A percentile compares a stretch with the other conserved stretches of the same genome.
phyloP scores from a whole-genome alignment of 2,113 vertebrate genomes.

The Archilochus colubris region DNA sequence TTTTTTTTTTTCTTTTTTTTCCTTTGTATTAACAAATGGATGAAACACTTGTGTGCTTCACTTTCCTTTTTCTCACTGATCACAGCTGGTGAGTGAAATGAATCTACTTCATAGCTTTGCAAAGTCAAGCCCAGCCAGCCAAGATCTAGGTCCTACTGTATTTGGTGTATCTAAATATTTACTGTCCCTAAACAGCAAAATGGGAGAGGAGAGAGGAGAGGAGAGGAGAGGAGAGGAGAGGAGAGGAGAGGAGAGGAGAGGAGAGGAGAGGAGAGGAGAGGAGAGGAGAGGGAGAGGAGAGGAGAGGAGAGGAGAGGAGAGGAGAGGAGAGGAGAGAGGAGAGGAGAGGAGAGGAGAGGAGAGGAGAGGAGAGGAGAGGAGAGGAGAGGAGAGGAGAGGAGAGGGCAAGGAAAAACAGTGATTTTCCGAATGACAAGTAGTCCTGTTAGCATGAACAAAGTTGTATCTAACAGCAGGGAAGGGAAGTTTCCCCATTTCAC shows the following conservation, averaged over 20 bases:
- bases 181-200: not conserved
- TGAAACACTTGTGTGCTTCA: not conserved
- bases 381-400: not conserved
- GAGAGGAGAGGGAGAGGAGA: too few species aligned
- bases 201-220: too few species aligned
- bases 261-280: too few species aligned
- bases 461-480: not conserved
- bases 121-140: not conserved
- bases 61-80: not conserved
- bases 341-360: too few species aligned
- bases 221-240: too few species aligned
- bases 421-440: not conserved
- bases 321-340: too few species aligned
- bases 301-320: too few species aligned
- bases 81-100: not conserved
- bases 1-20: not conserved
- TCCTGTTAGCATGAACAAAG: fast-evolving
- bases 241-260: too few species aligned
- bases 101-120: slow-evolving; percentile 9
- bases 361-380: too few species aligned
- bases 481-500: not conserved
- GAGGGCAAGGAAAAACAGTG: not conserved
- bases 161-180: not conserved
- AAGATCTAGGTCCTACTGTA: not conserved
- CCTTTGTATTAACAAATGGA: not conserved